Conservation (phyloP, 2,113 vertebrate genomes). For the Crotalus tigris region DNA sequence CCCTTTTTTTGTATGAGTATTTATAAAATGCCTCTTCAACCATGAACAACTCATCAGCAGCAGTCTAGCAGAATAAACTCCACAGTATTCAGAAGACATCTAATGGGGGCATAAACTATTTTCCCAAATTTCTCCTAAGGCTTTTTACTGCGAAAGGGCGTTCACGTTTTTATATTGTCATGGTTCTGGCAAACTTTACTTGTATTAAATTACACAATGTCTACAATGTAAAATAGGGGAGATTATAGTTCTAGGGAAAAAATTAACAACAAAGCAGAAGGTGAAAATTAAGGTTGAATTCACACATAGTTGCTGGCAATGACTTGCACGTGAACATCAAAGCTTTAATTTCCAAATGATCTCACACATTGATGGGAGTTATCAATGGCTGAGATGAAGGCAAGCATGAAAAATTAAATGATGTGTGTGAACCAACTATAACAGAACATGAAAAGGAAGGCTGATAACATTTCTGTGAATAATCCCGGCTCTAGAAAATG, state of each 20-base stretch:
- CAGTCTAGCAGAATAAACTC: background rate
- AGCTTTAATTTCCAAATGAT: background rate
- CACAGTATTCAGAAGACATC: background rate
- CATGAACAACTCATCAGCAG: background rate
- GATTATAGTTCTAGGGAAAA: background rate
- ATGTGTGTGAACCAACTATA: background rate
- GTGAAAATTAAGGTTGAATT: background rate
- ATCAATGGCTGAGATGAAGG: background rate
- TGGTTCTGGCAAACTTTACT: background rate
- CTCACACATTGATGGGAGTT: background rate
- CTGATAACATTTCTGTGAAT: background rate
- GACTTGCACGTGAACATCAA: background rate
- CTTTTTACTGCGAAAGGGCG: background rate
- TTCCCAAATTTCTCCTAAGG: background rate
- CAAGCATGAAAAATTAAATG: background rate
- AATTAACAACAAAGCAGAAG: background rate
- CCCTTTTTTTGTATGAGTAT: background rate
- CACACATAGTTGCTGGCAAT: background rate
- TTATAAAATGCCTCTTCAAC: background rate
- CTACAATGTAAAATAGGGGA: background rate
- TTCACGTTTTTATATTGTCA: background rate
- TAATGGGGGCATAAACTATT: background rate
- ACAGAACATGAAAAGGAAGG: background rate
- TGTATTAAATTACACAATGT: background rate
- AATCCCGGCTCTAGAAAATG: background rate